Evolutionary conservation across 2,797 vertebrate species (phyloP).

Genomic region (Enteromius anoplus): DNA sequence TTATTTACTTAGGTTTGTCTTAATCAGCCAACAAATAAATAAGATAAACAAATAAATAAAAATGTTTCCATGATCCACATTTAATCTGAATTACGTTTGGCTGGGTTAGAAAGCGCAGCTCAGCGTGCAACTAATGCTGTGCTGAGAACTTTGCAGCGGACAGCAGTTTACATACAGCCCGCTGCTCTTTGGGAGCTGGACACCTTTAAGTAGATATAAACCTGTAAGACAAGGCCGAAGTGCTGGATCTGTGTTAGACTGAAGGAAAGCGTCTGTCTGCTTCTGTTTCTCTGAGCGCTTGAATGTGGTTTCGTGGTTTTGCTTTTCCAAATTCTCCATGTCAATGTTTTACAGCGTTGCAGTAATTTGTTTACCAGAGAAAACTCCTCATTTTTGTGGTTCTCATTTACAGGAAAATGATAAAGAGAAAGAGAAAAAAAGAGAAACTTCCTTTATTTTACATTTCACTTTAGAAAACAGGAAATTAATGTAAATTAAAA

Average conservation of each 20-base stretch:
- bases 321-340: background rate
- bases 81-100: background rate
- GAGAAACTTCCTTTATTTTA: background rate
- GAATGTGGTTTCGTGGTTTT: constrained; percentile 1
- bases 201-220: background rate
- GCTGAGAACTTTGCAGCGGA: background rate
- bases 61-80: background rate
- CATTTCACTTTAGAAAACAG: background rate
- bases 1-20: background rate
- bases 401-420: background rate
- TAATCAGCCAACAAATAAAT: background rate
- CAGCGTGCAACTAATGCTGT: background rate
- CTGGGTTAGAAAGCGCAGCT: background rate
- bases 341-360: background rate
- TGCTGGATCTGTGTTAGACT: background rate
- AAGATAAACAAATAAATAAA: background rate
- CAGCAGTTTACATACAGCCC: background rate
- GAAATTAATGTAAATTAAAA: background rate
- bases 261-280: background rate
- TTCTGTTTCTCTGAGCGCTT: background rate
- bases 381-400: background rate
- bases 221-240: background rate
- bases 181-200: background rate
- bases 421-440: background rate
- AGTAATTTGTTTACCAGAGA: too few relatives aligned